These are phyloP conservation scores for Ceratina australensis DNA, from an alignment of 1,140 invertebrate genomes.

Conservation along the genomic window DNA sequence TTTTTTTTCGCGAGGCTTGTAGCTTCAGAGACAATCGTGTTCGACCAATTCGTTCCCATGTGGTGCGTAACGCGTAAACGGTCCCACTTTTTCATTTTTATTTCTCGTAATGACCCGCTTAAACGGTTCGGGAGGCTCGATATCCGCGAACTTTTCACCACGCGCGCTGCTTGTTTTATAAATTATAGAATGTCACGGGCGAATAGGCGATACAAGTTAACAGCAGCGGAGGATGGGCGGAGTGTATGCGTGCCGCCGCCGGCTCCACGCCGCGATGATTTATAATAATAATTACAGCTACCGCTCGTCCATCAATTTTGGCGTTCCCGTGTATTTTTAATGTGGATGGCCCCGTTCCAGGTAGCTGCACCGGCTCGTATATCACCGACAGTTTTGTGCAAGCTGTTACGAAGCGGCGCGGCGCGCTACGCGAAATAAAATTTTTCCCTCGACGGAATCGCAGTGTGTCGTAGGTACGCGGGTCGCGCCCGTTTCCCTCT, in stretches of 20 bases:
- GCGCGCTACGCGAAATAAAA: slow-evolving; percentile 69
- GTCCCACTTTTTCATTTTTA: too few species aligned
- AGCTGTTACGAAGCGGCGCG: slow-evolving; percentile 71
- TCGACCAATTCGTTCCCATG: not conserved
- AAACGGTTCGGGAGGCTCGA: not conserved
- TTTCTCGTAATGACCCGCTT: too few species aligned
- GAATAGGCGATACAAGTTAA: slow-evolving; percentile 51
- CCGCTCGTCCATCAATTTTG: slow-evolving; percentile 71
- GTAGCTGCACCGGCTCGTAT: slow-evolving; percentile 68
- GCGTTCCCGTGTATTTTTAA: slow-evolving; percentile 70
- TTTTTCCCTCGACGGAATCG: slow-evolving; percentile 57
- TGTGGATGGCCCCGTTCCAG: slow-evolving; percentile 69
- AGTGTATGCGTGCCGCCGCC: not conserved
- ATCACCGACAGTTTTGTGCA: slow-evolving; percentile 73
- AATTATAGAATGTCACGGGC: slow-evolving; percentile 52
- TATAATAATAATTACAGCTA: slow-evolving; percentile 74
- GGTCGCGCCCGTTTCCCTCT: slow-evolving; percentile 2
- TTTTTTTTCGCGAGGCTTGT: too few species aligned
- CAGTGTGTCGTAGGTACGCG: slow-evolving; percentile 45
- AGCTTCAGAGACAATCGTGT: not conserved
- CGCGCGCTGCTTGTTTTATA: slow-evolving; percentile 55
- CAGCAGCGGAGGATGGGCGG: not conserved
- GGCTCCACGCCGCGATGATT: slow-evolving; percentile 62
- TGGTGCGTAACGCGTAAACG: too few species aligned
- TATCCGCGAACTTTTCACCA: too few species aligned